Evolutionary conservation across 2,113 vertebrate genomes (phyloP).

Genomic region (Siniperca chuatsi): DNA sequence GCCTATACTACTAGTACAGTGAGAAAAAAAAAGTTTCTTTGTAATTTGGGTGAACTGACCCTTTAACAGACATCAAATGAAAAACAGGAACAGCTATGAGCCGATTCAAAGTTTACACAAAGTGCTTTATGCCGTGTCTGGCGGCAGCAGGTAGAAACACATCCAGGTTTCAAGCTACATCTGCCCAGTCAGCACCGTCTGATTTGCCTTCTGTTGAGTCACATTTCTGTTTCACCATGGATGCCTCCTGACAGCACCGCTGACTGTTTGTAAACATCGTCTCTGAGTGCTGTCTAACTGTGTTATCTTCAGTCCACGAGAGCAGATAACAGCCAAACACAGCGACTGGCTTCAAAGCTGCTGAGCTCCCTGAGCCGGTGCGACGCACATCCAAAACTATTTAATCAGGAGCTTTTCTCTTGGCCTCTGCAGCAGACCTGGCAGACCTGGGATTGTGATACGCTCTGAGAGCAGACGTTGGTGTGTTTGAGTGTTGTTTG

Average conservation of each 20-base stretch:
- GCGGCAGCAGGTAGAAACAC: constrained; percentile 36
- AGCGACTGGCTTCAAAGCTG: constrained; percentile 81
- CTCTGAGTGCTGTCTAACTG: constrained; percentile 48
- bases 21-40: background rate
- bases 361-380: constrained; percentile 61
- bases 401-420: constrained; percentile 78
- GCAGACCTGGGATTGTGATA: constrained; percentile 53
- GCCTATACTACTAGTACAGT: too few species aligned
- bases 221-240: background rate
- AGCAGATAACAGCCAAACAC: constrained; percentile 68
- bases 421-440: constrained; percentile 43
- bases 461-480: constrained; percentile 21
- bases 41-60: constrained; percentile 15
- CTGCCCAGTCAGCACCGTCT: constrained; percentile 12
- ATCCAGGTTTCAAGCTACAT: constrained; percentile 32
- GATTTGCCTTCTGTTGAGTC: constrained; percentile 4
- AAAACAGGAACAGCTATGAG: constrained; percentile 7
- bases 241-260: constrained; percentile 21
- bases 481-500: constrained; percentile 19
- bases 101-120: constrained; percentile 15
- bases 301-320: constrained; percentile 63
- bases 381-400: constrained; percentile 69
- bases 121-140: constrained; percentile 27
- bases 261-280: constrained; percentile 63
- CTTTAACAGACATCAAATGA: constrained; percentile 8